These are phyloP conservation scores for Zootermopsis nevadensis DNA, from an alignment of 2,888 invertebrate species.

Conservation along the genomic window DNA sequence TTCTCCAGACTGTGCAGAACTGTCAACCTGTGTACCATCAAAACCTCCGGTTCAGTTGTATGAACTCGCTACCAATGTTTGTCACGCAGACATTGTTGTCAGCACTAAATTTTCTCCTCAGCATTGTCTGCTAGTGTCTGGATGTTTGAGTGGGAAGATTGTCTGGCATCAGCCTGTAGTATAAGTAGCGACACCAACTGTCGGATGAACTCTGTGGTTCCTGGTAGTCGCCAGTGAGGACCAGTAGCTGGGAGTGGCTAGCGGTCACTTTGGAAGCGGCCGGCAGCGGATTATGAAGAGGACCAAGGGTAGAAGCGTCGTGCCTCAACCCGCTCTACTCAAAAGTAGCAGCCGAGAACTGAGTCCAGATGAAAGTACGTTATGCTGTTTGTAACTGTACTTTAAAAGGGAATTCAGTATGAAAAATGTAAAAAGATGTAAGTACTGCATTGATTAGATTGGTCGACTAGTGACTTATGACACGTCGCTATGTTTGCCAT, in stretches of 20 bases:
- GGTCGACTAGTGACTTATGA: background rate
- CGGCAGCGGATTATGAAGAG: too few relatives aligned
- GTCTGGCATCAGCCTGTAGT: constrained; percentile 86
- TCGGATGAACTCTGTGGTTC: too few relatives aligned
- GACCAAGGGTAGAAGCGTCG: too few relatives aligned
- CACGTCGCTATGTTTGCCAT: background rate
- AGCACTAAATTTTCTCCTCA: constrained; percentile 91
- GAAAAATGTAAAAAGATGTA: background rate
- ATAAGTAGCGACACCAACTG: constrained; percentile 53
- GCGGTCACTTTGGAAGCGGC: too few relatives aligned
- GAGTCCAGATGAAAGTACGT: background rate
- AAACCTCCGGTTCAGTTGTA: constrained; percentile 67
- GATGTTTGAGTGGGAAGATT: constrained; percentile 88
- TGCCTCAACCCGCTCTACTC: too few relatives aligned
- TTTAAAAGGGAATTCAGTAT: background rate
- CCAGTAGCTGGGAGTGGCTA: background rate
- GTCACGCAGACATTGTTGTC: constrained; percentile 86
- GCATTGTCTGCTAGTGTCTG: constrained; percentile 88
- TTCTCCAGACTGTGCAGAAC: constrained; percentile 79
- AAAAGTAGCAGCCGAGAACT: background rate
- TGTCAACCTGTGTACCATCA: constrained; percentile 75
- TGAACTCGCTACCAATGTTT: constrained; percentile 77
- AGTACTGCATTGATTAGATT: background rate
- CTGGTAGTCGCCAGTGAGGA: background rate
- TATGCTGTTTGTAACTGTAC: background rate